Conservation (phyloP, 2,797 vertebrate species). For the Erethizon dorsatum region DNA sequence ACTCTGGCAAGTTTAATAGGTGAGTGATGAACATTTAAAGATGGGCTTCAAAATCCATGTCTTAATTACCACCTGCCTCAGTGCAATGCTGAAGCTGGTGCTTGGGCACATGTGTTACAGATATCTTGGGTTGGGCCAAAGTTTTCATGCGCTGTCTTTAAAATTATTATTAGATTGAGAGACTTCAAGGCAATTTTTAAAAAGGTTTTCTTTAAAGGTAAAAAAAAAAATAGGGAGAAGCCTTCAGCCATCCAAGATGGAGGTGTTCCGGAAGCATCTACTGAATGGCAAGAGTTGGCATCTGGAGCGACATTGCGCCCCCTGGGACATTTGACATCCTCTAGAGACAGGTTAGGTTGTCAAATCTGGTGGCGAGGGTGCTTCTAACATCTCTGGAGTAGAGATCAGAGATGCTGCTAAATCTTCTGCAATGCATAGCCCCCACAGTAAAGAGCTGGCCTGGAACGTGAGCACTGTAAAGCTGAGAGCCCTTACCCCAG, state of each 20-base stretch:
- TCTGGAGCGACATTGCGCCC: background rate
- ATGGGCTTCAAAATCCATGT: constrained; percentile 90
- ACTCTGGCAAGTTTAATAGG: constrained; percentile 98
- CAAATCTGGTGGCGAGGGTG: background rate
- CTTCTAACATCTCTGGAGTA: background rate
- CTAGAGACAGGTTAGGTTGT: background rate
- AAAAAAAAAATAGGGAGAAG: background rate
- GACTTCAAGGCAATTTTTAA: background rate
- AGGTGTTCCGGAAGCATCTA: constrained; percentile 60
- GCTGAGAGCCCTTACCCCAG: background rate
- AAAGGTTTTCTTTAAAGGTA: background rate
- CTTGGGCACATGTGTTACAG: constrained; percentile 83
- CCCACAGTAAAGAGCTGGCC: background rate
- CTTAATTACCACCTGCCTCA: constrained; percentile 90
- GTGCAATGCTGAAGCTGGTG: constrained; percentile 87
- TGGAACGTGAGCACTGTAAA: background rate
- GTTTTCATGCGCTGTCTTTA: background rate
- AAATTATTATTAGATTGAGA: background rate
- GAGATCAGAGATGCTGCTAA: background rate
- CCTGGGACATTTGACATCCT: background rate
- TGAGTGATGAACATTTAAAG: constrained; percentile 94
- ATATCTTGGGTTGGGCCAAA: background rate
- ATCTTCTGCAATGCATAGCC: background rate
- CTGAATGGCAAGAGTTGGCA: background rate
- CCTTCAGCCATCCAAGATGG: background rate